phyloP scores from a whole-genome alignment of 2,888 invertebrate genomes.

The Synanthedon formicaeformis region DNA sequence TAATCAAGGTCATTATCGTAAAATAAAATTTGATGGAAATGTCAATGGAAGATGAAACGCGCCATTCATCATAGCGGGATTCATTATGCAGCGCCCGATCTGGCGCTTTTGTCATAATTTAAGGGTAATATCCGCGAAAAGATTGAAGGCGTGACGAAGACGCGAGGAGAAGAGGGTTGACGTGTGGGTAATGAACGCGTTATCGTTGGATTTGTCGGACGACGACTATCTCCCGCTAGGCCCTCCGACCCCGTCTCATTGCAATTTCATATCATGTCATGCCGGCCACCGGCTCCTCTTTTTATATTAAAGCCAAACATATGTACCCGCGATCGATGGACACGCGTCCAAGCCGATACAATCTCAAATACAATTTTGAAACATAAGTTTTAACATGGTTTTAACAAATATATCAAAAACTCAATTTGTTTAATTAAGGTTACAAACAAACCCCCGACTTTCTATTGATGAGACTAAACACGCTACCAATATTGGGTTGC shows the following conservation, averaged over 20 bases:
- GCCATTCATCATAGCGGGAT: conserved; percentile 45
- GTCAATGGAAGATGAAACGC: conserved; percentile 31
- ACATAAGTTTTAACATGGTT: no score
- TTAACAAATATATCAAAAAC: no score
- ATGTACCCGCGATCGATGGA: background rate
- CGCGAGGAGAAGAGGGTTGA: conserved; percentile 59
- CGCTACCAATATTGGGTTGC: no score
- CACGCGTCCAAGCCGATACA: background rate
- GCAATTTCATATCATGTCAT: conserved; percentile 39
- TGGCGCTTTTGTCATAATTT: conserved; percentile 58
- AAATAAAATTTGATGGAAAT: conserved; percentile 14
- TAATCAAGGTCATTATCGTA: background rate
- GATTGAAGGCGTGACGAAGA: conserved; percentile 58
- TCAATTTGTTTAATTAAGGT: no score
- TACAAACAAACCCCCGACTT: no score
- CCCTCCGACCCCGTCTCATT: conserved; percentile 21
- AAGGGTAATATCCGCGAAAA: conserved; percentile 64
- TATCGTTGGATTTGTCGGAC: conserved; percentile 47
- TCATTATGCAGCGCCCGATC: conserved; percentile 47
- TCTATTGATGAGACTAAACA: no score
- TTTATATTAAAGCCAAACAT: conserved; percentile 6
- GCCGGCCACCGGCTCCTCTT: conserved; percentile 20
- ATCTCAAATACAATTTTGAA: no score
- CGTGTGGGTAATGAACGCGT: conserved; percentile 60
- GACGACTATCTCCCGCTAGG: conserved; percentile 12